phyloP scores from a whole-genome alignment of 2,113 vertebrate genomes.

The Lepisosteus oculatus region DNA sequence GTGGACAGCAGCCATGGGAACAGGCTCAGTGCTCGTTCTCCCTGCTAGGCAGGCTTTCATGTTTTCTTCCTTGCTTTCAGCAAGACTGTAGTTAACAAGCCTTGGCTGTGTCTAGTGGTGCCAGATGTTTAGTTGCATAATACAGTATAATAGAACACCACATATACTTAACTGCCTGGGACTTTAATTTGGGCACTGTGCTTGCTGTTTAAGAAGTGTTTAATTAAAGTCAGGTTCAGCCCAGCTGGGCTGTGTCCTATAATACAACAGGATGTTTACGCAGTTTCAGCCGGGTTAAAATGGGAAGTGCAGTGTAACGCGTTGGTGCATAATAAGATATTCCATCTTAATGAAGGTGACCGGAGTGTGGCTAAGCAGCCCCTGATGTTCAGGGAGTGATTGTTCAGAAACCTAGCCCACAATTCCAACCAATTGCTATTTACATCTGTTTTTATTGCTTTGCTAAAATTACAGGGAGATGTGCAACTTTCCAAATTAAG shows the following conservation, averaged over 20 bases:
- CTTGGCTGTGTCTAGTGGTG: background rate
- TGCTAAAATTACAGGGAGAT: background rate
- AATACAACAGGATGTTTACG: background rate
- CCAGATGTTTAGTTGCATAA: constrained; percentile 4
- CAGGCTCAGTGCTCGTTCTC: constrained; percentile 16
- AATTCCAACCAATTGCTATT: too few species aligned
- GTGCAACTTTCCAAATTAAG: background rate
- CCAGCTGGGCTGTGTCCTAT: background rate
- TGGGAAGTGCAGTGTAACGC: too few species aligned
- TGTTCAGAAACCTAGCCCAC: too few species aligned
- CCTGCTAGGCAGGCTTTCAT: background rate
- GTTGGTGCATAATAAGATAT: too few species aligned
- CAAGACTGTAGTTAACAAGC: background rate
- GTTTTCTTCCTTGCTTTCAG: constrained; percentile 4
- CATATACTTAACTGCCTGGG: background rate
- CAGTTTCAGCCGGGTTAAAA: background rate
- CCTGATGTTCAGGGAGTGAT: too few species aligned
- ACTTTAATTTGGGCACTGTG: background rate
- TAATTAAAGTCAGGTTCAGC: background rate
- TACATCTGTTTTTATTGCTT: background rate
- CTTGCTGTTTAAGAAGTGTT: background rate
- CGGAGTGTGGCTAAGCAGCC: too few species aligned
- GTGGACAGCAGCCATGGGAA: too few species aligned
- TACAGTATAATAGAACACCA: background rate
- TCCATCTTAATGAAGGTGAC: too few species aligned